These are phyloP conservation scores for Nemopilema nomurai DNA, from an alignment of 30 jellyfish, hydroid and myxozoan species.

Conservation along the genomic window DNA sequence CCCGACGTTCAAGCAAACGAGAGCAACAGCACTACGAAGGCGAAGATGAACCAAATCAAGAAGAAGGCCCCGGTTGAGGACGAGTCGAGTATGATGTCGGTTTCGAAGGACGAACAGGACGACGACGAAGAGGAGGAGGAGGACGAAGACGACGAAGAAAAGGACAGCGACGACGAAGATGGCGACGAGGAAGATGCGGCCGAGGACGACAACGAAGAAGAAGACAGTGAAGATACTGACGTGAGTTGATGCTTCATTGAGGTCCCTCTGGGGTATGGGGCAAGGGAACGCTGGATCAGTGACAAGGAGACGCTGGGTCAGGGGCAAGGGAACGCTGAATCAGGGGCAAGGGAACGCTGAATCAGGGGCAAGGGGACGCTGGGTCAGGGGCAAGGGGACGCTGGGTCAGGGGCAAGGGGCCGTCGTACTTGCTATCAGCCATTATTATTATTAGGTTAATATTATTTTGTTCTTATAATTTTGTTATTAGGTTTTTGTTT, in stretches of 20 bases:
- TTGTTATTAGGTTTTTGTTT: too few relatives aligned
- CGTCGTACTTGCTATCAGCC: not conserved
- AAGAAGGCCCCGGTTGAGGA: conserved; percentile 46
- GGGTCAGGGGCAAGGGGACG: not conserved
- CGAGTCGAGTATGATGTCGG: conserved; percentile 50
- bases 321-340: not conserved
- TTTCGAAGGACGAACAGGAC: conserved; percentile 51
- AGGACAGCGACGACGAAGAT: conserved; percentile 66
- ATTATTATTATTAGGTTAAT: too few relatives aligned
- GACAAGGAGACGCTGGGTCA: too few relatives aligned
- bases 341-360: not conserved
- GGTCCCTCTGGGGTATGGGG: not conserved
- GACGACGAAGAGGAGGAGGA: conserved; percentile 87
- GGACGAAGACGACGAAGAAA: conserved; percentile 84
- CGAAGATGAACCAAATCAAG: conserved; percentile 33
- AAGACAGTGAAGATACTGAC: conserved; percentile 78
- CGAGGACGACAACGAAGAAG: conserved; percentile 67
- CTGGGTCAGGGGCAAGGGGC: not conserved
- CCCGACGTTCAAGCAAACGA: conserved; percentile 43
- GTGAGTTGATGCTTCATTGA: conserved; percentile 6
- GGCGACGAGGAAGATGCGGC: conserved; percentile 74
- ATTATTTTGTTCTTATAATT: too few relatives aligned
- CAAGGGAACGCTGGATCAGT: not conserved
- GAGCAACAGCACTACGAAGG: conserved; percentile 13
- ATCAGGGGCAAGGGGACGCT: not conserved